These are phyloP conservation scores for Oenanthe oenanthe DNA, from an alignment of 2,113 vertebrate genomes.

Conservation along the genomic window DNA sequence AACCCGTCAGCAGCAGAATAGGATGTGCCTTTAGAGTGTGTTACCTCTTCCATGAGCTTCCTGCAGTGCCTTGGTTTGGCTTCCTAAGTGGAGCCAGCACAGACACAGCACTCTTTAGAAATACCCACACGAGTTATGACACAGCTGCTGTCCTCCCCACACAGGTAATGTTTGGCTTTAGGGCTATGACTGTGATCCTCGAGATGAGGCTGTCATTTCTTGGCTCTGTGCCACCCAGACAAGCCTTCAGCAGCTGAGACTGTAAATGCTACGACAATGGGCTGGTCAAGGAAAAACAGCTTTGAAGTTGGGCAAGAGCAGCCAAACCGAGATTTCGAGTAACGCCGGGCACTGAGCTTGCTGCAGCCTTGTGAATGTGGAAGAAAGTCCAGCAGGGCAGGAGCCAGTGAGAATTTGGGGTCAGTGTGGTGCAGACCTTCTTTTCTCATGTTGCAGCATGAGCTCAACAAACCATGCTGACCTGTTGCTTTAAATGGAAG, in stretches of 20 bases:
- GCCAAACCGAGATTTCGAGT: slow-evolving; percentile 34
- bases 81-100: not conserved
- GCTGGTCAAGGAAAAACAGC: slow-evolving; percentile 15
- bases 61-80: not conserved
- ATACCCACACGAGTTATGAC: slow-evolving; percentile 18
- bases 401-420: not conserved
- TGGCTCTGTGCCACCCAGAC: slow-evolving; percentile 53
- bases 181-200: not conserved
- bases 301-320: slow-evolving; percentile 29
- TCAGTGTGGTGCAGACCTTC: not conserved
- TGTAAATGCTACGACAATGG: not conserved
- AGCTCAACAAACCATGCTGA: not conserved
- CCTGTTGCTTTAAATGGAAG: not conserved
- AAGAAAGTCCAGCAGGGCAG: not conserved
- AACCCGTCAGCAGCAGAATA: not conserved
- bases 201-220: slow-evolving; percentile 23
- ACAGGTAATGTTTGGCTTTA: not conserved
- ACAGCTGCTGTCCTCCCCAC: not conserved
- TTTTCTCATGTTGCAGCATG: not conserved
- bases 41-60: not conserved
- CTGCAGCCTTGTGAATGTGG: not conserved
- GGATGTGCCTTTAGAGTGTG: not conserved
- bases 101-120: not conserved
- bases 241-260: not conserved
- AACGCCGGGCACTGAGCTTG: slow-evolving; percentile 4